Base-by-base conservation (phyloP, 2,113 vertebrate species). In the Clupea harengus region DNA sequence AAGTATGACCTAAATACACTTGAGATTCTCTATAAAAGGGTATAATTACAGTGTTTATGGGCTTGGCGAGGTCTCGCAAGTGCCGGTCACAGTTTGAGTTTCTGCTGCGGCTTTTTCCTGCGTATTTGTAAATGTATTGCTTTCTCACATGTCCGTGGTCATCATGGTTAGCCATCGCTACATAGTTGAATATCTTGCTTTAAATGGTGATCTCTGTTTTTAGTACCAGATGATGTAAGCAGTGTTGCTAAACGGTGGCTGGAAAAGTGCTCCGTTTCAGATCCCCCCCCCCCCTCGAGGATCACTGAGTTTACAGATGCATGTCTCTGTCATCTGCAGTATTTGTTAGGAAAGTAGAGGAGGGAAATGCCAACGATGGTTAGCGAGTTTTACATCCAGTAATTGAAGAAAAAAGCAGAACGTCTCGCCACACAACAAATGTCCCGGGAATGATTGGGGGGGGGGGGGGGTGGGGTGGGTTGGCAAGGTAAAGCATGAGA, bases 1-100 rank as follows among this genome's bases (percentile, higher is more conserved):
- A 83, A 64, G 84, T 39, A 60, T 60, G 87, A 85, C 85, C 82
- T 83, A 86, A 90, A 88, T 87, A 83, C 47, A 91, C 85, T 86
- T 85, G 67, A 87, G 45, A 72, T 52, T 88, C 86, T 82, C 82
- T 87, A 86, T 88, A 87, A 88, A 88, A 83, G 60, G 81, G 64
- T 86, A 52, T 86, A 89, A 89, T 85, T 86, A 85, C 54, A 86
- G 57, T 82, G 83, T 88, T 91, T 85, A 80, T 87, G 89, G 85
- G 84, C 81, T 81, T 83, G 81, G 87, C 84, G 32, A 83, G 81
- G 83, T 44, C 72, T 83, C 88, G 45, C 32, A 87, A 60, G 60
- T 67, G 22, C 81, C 54, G 50, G 82, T 81, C 67, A 47, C 80
- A 28, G 75, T 64, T 81, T n/a, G 32, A 86, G 89, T 87, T 88